Base-by-base conservation (phyloP, 2,113 vertebrate species). In the Clarias gariepinus region DNA sequence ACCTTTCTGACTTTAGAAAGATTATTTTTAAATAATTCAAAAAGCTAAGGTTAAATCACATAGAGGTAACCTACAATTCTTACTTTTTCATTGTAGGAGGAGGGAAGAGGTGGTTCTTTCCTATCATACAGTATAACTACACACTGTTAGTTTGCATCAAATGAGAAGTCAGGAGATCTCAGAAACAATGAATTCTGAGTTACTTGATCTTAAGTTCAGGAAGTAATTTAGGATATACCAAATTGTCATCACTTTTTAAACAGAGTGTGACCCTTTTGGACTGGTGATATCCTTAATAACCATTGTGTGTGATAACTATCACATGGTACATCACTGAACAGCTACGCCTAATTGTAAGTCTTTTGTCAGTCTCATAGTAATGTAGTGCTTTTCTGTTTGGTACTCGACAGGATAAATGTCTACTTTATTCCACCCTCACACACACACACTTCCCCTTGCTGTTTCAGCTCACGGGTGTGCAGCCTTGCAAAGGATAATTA, bases 401-500 rank as follows among this genome's bases (percentile, higher is more conserved):
- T 79, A 21, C 30, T 58, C 64, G 47, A 78, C n/a, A 69, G 76
- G 30, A 52, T 78, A 60, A 86, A 86, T 36, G 23, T 58, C 53
- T 47, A 87, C 82, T 81, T 87, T 69, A 78, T 80, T 33, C 9
- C 52, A 87, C 58, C 8, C 60, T 66, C 68, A 58, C 47, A 47
- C 7, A 41, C 30, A 21, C 82, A 84, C 33, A 68, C 77, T 86
- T 84, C 82, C 85, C 69, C 64, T 64, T 53, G 64, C 47, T 21
- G 77, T 52, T 88, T 83, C 57, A 69, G 81, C 85, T 84, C 83
- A 64, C 0, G n/a, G 86, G 76, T 81, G 74, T 30, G 52, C 57
- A 80, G 60, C 30, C 28, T 25, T 41, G 55, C 12, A 30, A 66
- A 76, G 30, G 81, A 82, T 68, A 12, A 73, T 60, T 53, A 73